Evolutionary conservation across 2,113 vertebrate species (phyloP).

Genomic region (Melanerpes formicivorus): DNA sequence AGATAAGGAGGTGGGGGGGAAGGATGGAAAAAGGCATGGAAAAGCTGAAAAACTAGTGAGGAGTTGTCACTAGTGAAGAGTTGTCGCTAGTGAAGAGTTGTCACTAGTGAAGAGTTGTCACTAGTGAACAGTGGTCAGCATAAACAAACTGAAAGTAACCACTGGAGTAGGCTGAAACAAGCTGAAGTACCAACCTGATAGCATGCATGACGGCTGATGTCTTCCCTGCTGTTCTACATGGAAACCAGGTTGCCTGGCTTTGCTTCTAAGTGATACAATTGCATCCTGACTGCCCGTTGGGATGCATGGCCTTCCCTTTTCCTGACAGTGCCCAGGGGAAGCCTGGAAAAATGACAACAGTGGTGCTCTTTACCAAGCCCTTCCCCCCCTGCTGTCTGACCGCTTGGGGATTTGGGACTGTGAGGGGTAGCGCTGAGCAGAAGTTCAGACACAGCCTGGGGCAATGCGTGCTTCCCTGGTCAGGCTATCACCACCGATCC

Average conservation of each 20-base stretch:
- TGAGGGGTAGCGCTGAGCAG: accelerated
- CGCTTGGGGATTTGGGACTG: not conserved
- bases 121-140: not conserved
- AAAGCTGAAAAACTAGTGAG: not conserved
- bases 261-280: not conserved
- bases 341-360: not conserved
- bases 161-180: not conserved
- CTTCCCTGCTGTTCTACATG: not conserved
- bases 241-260: not conserved
- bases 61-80: not conserved
- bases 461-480: accelerated
- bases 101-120: not conserved
- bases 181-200: not conserved
- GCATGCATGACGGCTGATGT: not conserved
- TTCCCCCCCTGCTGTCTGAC: accelerated
- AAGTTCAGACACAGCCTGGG: not conserved
- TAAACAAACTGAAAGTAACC: not conserved
- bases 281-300: not conserved
- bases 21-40: not conserved
- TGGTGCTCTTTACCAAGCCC: not conserved
- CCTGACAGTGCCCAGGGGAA: not conserved
- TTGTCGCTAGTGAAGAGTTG: too few relatives aligned
- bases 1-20: not conserved
- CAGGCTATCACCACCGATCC: not conserved
- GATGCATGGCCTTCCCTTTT: not conserved